Percentiles rank a stretch among this genome's conserved stretches.
phyloP scores from a whole-genome alignment of 2,888 invertebrate genomes.

The Drosophila quinaria region DNA sequence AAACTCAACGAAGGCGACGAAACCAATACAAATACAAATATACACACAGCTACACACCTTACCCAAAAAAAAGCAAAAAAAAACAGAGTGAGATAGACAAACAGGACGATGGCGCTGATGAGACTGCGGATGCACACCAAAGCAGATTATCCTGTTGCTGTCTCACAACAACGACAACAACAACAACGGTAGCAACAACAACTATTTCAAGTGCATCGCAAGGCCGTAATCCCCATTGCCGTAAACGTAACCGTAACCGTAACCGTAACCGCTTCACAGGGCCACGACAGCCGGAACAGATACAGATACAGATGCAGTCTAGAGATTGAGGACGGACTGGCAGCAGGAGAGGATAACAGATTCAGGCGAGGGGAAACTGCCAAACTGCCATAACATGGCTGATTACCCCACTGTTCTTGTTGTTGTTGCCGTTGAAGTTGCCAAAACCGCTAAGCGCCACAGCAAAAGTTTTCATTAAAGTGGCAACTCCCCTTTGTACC shows the following conservation, averaged over 20 bases:
- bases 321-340: slow-evolving; percentile 49
- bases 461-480: slow-evolving; percentile 77
- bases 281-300: slow-evolving; percentile 34
- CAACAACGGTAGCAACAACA: slow-evolving; percentile 23
- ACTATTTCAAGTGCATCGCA: slow-evolving; percentile 63
- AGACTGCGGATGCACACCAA: slow-evolving; percentile 52
- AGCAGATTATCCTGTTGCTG: slow-evolving; percentile 67
- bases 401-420: slow-evolving; percentile 49
- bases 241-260: slow-evolving; percentile 43
- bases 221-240: slow-evolving; percentile 63
- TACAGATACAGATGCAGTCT: slow-evolving; percentile 23
- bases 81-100: slow-evolving; percentile 9
- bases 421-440: slow-evolving; percentile 44
- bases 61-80: background rate
- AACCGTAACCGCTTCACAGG: slow-evolving; percentile 52
- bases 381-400: slow-evolving; percentile 67
- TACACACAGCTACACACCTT: slow-evolving; percentile 13
- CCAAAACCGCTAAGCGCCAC: slow-evolving; percentile 73
- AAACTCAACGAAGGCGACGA: slow-evolving; percentile 45
- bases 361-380: slow-evolving; percentile 14
- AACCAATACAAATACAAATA: slow-evolving; percentile 44
- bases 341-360: too few relatives aligned
- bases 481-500: slow-evolving; percentile 47
- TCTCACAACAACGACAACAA: slow-evolving; percentile 40
- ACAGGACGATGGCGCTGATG: slow-evolving; percentile 39